These are phyloP conservation scores for Accipiter virgatus DNA, from an alignment of 2,113 vertebrate genomes.

Conservation along the genomic window DNA sequence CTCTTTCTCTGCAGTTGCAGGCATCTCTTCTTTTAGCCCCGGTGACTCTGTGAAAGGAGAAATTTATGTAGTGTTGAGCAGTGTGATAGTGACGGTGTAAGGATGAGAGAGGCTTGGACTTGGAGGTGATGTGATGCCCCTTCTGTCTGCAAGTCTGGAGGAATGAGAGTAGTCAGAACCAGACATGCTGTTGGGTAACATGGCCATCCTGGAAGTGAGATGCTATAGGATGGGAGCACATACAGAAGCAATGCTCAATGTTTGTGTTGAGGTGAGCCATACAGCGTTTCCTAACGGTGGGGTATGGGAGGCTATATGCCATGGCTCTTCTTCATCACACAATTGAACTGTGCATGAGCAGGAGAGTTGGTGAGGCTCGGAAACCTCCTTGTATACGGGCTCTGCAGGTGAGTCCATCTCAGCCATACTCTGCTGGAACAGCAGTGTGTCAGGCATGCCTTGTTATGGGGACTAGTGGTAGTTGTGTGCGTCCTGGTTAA, in stretches of 20 bases:
- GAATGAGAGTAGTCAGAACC: not conserved
- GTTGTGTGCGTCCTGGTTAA: not conserved
- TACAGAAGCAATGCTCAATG: not conserved
- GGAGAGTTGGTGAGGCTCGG: not conserved
- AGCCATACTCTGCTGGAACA: rapidly evolving
- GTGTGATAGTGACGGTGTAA: not conserved
- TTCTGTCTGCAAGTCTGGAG: not conserved
- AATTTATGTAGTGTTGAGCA: rapidly evolving
- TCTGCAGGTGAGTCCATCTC: not conserved
- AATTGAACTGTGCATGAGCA: not conserved
- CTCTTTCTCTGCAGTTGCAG: not conserved
- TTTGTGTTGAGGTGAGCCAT: not conserved
- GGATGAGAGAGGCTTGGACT: not conserved
- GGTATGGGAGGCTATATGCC: not conserved
- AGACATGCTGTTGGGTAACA: not conserved
- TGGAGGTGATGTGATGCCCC: not conserved
- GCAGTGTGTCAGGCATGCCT: not conserved
- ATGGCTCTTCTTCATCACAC: no score
- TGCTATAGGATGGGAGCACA: not conserved
- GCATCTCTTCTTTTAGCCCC: not conserved
- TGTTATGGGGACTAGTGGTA: not conserved
- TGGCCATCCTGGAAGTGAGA: not conserved
- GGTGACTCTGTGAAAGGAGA: not conserved
- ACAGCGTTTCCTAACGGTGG: not conserved
- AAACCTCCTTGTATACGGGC: not conserved